phyloP scores from a whole-genome alignment of 2,797 vertebrate species.

The Gymnocypris eckloni region DNA sequence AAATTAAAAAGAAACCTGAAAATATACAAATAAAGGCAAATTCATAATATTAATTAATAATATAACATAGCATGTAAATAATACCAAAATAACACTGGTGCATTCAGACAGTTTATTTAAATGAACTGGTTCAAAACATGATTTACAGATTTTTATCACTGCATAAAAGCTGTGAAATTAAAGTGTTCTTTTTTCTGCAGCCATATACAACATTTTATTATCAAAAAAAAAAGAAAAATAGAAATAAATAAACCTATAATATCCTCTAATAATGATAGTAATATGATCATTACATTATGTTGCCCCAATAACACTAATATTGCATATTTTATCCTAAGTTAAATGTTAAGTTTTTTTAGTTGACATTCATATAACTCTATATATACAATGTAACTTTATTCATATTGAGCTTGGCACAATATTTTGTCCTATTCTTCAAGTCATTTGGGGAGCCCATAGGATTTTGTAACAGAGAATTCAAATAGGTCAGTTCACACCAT shows the following conservation, averaged over 20 bases:
- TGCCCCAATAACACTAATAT: background rate
- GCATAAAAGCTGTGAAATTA: too few relatives aligned
- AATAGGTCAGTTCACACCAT: background rate
- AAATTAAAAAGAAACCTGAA: background rate
- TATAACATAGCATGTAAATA: background rate
- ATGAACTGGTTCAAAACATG: background rate
- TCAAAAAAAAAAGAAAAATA: background rate
- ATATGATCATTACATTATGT: too few relatives aligned
- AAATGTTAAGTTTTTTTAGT: background rate
- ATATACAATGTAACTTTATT: background rate
- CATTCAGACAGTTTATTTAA: background rate
- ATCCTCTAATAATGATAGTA: too few relatives aligned
- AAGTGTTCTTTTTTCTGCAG: background rate
- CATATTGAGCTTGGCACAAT: background rate
- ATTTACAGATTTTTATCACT: background rate
- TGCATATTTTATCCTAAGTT: background rate
- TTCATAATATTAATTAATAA: background rate
- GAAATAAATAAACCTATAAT: too few relatives aligned
- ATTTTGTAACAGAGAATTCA: background rate
- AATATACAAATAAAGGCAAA: background rate
- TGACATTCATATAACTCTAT: background rate
- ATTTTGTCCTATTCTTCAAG: background rate
- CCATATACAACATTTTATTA: background rate
- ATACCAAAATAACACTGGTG: background rate
- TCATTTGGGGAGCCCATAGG: background rate